Percentiles rank a stretch among this genome's conserved stretches.
phyloP scores from a whole-genome alignment of 2,797 vertebrate species.

The Lagodon rhomboides region DNA sequence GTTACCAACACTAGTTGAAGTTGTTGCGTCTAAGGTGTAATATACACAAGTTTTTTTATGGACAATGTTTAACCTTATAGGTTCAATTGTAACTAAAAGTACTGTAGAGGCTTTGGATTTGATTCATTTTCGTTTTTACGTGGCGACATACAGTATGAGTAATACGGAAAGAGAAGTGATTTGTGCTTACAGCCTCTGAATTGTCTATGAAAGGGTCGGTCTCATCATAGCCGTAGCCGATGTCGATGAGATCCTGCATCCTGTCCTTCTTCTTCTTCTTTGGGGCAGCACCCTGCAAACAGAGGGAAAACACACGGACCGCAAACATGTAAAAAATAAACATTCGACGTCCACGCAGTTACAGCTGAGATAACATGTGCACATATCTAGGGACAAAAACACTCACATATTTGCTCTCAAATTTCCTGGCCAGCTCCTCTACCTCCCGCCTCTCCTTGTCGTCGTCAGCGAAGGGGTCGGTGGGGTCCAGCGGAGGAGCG shows the following conservation, averaged over 20 bases:
- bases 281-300: constrained; percentile 86
- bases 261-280: constrained; percentile 96
- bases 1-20: no score
- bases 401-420: constrained; percentile 98
- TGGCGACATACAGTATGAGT: no score
- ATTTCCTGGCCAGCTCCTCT: constrained; percentile 94
- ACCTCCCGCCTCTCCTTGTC: constrained; percentile 91
- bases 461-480: constrained; percentile 93
- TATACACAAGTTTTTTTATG: no score
- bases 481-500: constrained; percentile 82
- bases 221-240: constrained; percentile 97
- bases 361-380: neutral
- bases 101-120: no score
- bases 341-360: neutral
- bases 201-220: constrained; percentile 99
- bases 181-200: constrained; percentile 93
- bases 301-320: neutral
- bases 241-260: constrained; percentile 98
- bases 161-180: no score
- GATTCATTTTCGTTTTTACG: no score
- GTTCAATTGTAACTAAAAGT: no score
- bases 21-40: no score
- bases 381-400: neutral
- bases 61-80: no score
- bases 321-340: neutral